These are phyloP conservation scores for Helicoverpa zea DNA, from an alignment of 1,140 invertebrate genomes.

Conservation along the genomic window DNA sequence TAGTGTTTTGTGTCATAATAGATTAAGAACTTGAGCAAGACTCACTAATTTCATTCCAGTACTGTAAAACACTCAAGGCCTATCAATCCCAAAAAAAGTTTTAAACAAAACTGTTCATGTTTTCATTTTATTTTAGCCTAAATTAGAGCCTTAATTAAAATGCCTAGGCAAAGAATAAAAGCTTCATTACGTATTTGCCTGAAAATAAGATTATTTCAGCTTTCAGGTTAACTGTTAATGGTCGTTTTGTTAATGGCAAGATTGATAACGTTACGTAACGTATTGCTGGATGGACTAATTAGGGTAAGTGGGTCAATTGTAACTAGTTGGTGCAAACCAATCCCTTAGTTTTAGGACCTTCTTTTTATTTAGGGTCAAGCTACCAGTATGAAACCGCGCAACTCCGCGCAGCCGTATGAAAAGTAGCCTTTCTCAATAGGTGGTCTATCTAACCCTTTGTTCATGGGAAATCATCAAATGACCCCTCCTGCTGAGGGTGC, in stretches of 20 bases:
- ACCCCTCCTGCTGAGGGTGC: no score
- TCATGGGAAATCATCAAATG: no score
- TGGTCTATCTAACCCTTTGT: no score
- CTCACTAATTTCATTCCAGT: no score
- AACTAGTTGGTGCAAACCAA: background rate
- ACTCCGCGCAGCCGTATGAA: no score
- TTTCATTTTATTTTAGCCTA: slow-evolving; percentile 12
- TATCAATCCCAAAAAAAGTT: background rate
- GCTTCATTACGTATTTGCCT: background rate
- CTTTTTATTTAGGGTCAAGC: no score
- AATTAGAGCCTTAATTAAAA: slow-evolving; percentile 19
- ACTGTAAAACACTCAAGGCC: background rate
- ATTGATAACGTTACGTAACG: background rate
- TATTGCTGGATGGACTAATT: background rate
- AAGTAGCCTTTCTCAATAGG: no score
- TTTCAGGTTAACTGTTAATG: background rate
- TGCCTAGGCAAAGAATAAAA: background rate
- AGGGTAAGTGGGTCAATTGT: background rate
- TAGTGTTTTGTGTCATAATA: no score
- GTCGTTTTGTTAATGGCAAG: background rate
- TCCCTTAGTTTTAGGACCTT: no score
- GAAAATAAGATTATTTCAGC: background rate
- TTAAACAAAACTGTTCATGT: background rate
- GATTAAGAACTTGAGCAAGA: no score
- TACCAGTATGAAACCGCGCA: no score